Evolutionary conservation across 2,888 invertebrate species (phyloP).

Genomic region (Vanessa cardui): DNA sequence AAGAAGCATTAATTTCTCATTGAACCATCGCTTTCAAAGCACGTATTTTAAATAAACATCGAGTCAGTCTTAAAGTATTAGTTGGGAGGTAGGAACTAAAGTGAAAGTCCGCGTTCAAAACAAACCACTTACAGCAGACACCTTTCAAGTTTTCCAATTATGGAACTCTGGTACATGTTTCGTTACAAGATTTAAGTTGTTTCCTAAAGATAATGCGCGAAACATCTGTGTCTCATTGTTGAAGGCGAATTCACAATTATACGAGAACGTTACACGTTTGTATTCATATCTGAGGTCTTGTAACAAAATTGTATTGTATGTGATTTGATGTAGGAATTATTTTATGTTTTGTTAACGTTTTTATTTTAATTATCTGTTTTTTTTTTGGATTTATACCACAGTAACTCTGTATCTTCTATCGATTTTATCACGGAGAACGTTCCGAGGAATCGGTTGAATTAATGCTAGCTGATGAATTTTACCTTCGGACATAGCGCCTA

Average conservation of each 20-base stretch:
- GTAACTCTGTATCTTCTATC: too few species aligned
- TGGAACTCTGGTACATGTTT: slow-evolving; percentile 56
- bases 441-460: too few species aligned
- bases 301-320: neutral
- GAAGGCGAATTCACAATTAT: slow-evolving; percentile 12
- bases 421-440: too few species aligned
- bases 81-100: slow-evolving; percentile 18
- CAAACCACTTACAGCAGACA: slow-evolving; percentile 43
- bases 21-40: neutral
- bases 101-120: slow-evolving; percentile 18
- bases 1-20: neutral
- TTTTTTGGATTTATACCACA: too few species aligned
- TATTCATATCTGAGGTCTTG: neutral
- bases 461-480: too few species aligned
- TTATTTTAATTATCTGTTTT: too few species aligned
- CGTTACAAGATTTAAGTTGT: slow-evolving; percentile 61
- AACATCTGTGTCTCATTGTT: slow-evolving; percentile 57
- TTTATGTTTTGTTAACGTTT: too few species aligned
- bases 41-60: neutral
- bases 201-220: slow-evolving; percentile 54
- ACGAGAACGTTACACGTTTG: neutral
- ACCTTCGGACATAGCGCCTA: too few species aligned
- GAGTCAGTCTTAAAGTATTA: slow-evolving; percentile 3
- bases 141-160: slow-evolving; percentile 76
- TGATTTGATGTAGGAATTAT: too few species aligned